Conservation (phyloP, 1,140 invertebrate species). For the Platyura marginata region DNA sequence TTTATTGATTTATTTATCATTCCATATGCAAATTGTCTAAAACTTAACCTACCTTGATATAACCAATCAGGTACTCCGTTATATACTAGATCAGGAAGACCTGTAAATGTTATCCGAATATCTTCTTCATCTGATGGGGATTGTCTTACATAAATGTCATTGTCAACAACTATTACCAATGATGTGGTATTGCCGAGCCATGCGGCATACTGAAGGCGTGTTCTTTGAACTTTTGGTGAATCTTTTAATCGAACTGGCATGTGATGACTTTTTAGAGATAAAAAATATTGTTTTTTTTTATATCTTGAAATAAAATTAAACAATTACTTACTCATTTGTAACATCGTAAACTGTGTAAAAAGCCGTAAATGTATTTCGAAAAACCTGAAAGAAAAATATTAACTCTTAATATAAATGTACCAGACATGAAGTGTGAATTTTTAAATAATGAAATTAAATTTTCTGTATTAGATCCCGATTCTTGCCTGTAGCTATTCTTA, state of each 20-base stretch:
- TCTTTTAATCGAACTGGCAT: slow-evolving; percentile 53
- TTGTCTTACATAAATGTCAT: slow-evolving; percentile 68
- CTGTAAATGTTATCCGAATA: slow-evolving; percentile 50
- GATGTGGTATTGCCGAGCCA: slow-evolving; percentile 57
- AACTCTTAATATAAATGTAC: too few species aligned
- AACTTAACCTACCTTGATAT: slow-evolving; percentile 54
- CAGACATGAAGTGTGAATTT: too few species aligned
- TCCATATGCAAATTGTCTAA: too few species aligned
- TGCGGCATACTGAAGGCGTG: slow-evolving; percentile 53
- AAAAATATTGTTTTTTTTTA: neutral
- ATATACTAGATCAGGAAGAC: slow-evolving; percentile 54
- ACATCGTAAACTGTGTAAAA: slow-evolving; percentile 74
- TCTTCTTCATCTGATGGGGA: slow-evolving; percentile 42
- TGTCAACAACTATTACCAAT: slow-evolving; percentile 54
- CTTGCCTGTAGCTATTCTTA: too few species aligned
- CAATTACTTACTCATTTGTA: slow-evolving; percentile 54
- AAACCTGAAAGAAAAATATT: slow-evolving; percentile 40
- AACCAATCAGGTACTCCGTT: slow-evolving; percentile 89
- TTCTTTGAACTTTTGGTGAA: slow-evolving; percentile 42
- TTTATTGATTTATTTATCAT: too few species aligned
- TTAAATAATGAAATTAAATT: too few species aligned
- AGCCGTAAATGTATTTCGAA: slow-evolving; percentile 59
- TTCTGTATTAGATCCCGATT: too few species aligned
- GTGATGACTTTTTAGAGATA: slow-evolving; percentile 37
- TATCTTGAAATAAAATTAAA: neutral